These are phyloP conservation scores for Phenacoccus solenopsis DNA, from an alignment of 1,140 invertebrate genomes.

Conservation along the genomic window DNA sequence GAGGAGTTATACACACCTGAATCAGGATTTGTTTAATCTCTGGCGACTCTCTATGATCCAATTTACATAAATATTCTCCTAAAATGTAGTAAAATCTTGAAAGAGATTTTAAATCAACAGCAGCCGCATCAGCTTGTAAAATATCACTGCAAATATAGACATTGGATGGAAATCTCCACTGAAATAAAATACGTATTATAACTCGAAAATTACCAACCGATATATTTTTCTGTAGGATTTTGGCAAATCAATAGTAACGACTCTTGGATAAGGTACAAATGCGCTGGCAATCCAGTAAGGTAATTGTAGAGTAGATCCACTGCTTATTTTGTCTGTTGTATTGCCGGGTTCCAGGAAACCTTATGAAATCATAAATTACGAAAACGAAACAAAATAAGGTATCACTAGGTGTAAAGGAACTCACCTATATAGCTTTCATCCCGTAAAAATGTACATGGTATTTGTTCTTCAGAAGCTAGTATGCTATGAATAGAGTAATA, in stretches of 20 bases:
- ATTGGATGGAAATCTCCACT: neutral
- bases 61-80: neutral
- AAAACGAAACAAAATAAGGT: neutral
- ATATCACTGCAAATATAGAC: neutral
- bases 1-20: no score
- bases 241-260: neutral
- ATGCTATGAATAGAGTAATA: neutral
- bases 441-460: neutral
- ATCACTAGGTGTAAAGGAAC: neutral
- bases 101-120: constrained; percentile 4
- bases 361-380: neutral
- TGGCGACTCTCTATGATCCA: neutral
- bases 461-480: neutral
- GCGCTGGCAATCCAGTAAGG: neutral
- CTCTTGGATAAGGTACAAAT: neutral
- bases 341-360: constrained; percentile 1
- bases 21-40: neutral
- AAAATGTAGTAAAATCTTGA: constrained; percentile 5
- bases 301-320: neutral
- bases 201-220: neutral
- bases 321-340: neutral
- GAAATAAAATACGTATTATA: neutral
- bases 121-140: neutral
- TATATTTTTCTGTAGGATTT: neutral
- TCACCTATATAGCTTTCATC: neutral